Evolutionary conservation across 2,888 invertebrate genomes (phyloP).

Genomic region (Dolichomitus sp.): DNA sequence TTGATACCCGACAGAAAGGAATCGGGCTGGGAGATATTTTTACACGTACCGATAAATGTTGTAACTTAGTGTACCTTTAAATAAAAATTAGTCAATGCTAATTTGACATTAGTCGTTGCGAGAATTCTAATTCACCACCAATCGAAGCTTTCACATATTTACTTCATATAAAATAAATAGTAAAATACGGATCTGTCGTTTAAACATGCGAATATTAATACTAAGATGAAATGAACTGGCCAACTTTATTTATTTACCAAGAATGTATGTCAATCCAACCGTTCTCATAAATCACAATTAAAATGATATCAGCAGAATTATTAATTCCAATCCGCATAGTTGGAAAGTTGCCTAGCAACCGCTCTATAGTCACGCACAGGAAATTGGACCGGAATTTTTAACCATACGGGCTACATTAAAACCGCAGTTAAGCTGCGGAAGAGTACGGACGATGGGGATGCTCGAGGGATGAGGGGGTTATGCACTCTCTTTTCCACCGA

Average conservation of each 20-base stretch:
- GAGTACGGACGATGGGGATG: conserved; percentile 17
- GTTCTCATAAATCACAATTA: neutral
- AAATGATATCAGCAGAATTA: conserved; percentile 6
- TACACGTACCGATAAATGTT: too few species aligned
- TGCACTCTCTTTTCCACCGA: conserved; percentile 55
- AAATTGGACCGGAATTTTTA: conserved; percentile 63
- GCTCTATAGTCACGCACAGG: conserved; percentile 48
- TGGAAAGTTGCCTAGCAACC: neutral
- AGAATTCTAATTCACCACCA: too few species aligned
- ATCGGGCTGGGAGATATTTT: too few species aligned
- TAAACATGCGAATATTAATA: neutral
- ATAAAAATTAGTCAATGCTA: too few species aligned
- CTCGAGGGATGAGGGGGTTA: neutral
- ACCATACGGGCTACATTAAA: conserved; percentile 58
- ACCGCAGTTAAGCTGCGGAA: conserved; percentile 44
- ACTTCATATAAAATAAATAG: neutral
- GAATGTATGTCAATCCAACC: neutral
- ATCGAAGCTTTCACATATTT: neutral
- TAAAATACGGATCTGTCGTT: neutral
- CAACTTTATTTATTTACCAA: neutral
- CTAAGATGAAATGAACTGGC: neutral
- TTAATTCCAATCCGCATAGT: conserved; percentile 26
- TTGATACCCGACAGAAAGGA: conserved; percentile 12
- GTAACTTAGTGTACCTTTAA: too few species aligned
- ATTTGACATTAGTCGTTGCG: too few species aligned